Base-by-base conservation (phyloP, 2,888 invertebrate genomes). In the Tanytarsus gracilentus region DNA sequence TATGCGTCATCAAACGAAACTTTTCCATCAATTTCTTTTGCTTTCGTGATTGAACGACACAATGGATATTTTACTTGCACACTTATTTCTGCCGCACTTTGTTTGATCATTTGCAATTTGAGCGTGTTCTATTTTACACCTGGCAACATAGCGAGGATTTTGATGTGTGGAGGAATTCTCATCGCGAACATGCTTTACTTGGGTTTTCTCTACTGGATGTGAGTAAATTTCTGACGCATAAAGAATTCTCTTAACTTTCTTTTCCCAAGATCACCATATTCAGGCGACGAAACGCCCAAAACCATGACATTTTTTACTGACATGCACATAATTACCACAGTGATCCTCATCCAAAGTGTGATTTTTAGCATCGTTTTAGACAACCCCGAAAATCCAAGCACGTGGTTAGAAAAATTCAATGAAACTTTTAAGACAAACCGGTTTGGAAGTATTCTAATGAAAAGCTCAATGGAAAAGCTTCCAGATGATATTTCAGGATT, bases 131-230 rank as follows among this genome's bases (percentile, higher is more conserved):
- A 79, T 67, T 68, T 85, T 64, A 79, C 81, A 64, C 77, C 82
- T 1, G 75, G 75, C 61, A 78, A 79, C 55, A 71, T 75, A 49
- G 80, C 81, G 51, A 74, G 84, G 62, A 68, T 84, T 26, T 67
- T 76, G 27, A 66, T 85, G 36, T 74, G 77, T 44, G 76, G 77
- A 64, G 75, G 82, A 48, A 82, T 80, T 67, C 74, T 85, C n/a
- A 75, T 81, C 44, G 77, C 78, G 11, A 83, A 85, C 67, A 77
- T 82, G 61, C 68, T 78, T 23, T 79, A 79, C 66, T 69, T 83
- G 1, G 78, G 79, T 49, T 78, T 81, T 68, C 70, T 84, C 14
- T 77, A 79, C 14, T 81, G 78, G 72, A 72, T 76, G 80, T 80
- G 70, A 71, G 72, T 69, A 21, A 26, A 21, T 60, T 36, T 21